A percentile compares a stretch with the other conserved stretches of the same genome.
Evolutionary conservation across 1,140 invertebrate genomes (phyloP).

Genomic region (Zophobas morio): DNA sequence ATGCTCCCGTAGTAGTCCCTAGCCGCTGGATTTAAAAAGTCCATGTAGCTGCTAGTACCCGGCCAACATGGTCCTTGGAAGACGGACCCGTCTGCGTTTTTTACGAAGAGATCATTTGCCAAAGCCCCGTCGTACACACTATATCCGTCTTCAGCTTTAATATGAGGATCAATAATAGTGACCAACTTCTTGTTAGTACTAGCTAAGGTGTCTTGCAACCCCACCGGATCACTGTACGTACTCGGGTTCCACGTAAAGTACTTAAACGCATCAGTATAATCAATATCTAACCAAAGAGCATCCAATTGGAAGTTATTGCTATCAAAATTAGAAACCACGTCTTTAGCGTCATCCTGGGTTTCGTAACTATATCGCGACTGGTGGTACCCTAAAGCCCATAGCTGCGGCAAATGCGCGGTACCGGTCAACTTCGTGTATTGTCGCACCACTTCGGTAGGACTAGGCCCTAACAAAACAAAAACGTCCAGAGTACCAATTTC

Average conservation of each 20-base stretch:
- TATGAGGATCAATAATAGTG: constrained; percentile 97
- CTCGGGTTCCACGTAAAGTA: constrained; percentile 96
- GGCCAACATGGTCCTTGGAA: constrained; percentile 95
- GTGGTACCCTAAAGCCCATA: constrained; percentile 88
- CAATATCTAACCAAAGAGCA: constrained; percentile 98
- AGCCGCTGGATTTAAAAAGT: constrained; percentile 78
- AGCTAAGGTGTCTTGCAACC: constrained; percentile 93
- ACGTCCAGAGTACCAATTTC: constrained; percentile 94
- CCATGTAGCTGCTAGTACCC: constrained; percentile 83
- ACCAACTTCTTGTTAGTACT: constrained; percentile 93
- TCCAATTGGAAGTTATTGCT: constrained; percentile 94
- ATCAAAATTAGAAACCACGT: constrained; percentile 88
- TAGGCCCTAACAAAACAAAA: constrained; percentile 91
- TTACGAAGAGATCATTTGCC: constrained; percentile 87
- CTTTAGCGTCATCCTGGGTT: constrained; percentile 91
- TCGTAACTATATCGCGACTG: constrained; percentile 99
- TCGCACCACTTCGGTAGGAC: constrained; percentile 85
- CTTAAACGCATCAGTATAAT: constrained; percentile 96
- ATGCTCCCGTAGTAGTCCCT: constrained; percentile 76
- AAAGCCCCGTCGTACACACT: constrained; percentile 90
- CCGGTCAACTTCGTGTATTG: constrained; percentile 92
- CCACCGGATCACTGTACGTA: constrained; percentile 90
- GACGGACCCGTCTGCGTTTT: constrained; percentile 89
- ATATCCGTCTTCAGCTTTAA: constrained; percentile 91
- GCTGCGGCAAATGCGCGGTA: constrained; percentile 68